Base-by-base conservation (phyloP, 2,797 vertebrate species). In the Microctenopoma stevenorrisi region DNA sequence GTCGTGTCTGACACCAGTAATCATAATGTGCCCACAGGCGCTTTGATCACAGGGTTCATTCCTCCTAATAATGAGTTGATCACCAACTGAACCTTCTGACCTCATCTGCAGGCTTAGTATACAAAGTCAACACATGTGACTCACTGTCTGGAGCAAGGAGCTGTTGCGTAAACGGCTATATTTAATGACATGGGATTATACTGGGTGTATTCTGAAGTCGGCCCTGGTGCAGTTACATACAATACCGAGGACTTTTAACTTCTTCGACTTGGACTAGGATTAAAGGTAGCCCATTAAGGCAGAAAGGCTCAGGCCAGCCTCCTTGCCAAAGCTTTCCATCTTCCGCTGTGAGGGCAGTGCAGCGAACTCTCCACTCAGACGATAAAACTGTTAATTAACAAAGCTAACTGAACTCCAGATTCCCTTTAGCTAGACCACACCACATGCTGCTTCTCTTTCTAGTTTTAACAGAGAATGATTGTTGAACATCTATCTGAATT, bases 301-400 rank as follows among this genome's bases (percentile, higher is more conserved):
- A 64, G 42, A 37, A 14, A 52, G 47, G 48, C 52, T 75, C 52
- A 30, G 68, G 25, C 38, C 56, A 35, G 67, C 42, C 38, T 62
- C 40, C 55, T 65, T 64, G 73, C 77, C 79, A 74, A 69, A 72
- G 57, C 72, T 60, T 70, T 58, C 54, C 51, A 30, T 61, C 70
- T 68, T 79, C 68, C 42, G 61, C 64, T 18, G 61, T 1, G 2
- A 77, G 58, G 51, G 26, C 78, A 69, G 38, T 25, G 33, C 76
- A n/a, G 22, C 8, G 22, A 76, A 70, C 63, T 66, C 74, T 76
- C 58, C 55, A 18, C 74, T 72, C 72, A 4, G 26, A 74, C 47
- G 65, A 70, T 13, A 5, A 70, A 16, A 55, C 42, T 22, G 58
- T 68, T 76, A 85, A 86, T 84, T 77, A 85, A 79, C 47, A 49